phyloP scores from a whole-genome alignment of 2,888 invertebrate species.

The Drosophila basisetae region DNA sequence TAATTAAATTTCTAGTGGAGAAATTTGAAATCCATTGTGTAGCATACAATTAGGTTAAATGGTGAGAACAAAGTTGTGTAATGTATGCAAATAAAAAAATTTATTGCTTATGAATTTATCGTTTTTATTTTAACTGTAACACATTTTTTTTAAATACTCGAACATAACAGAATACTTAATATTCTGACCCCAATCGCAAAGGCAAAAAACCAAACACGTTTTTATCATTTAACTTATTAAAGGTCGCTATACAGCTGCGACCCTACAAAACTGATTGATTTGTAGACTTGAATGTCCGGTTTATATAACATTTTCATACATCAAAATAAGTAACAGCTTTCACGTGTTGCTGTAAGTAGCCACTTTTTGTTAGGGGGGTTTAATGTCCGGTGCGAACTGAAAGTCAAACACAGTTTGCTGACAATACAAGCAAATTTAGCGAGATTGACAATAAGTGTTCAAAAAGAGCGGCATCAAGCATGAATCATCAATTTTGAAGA shows the following conservation, averaged over 20 bases:
- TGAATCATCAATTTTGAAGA: not conserved
- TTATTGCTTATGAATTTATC: not conserved
- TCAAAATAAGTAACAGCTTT: not conserved
- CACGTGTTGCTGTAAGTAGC: not conserved
- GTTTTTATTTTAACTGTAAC: not conserved
- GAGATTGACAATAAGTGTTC: not conserved
- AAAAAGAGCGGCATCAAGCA: not conserved
- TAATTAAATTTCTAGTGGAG: not conserved
- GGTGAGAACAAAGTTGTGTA: conserved; percentile 8
- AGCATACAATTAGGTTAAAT: conserved; percentile 14
- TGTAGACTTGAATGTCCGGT: conserved; percentile 1
- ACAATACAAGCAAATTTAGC: not conserved
- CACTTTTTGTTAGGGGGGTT: not conserved
- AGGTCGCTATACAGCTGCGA: not conserved
- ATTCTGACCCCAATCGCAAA: not conserved
- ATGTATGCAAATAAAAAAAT: conserved; percentile 7
- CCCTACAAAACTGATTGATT: not conserved
- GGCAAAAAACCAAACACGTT: not conserved
- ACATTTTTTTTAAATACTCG: not conserved
- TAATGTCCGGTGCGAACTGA: not conserved
- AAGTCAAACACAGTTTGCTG: not conserved
- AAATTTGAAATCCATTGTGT: conserved; percentile 11
- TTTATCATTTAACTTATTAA: not conserved
- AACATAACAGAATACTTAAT: not conserved
- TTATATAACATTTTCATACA: not conserved